These are phyloP conservation scores for Arvicanthis niloticus DNA, from an alignment of 2,113 vertebrate genomes.

Conservation along the genomic window DNA sequence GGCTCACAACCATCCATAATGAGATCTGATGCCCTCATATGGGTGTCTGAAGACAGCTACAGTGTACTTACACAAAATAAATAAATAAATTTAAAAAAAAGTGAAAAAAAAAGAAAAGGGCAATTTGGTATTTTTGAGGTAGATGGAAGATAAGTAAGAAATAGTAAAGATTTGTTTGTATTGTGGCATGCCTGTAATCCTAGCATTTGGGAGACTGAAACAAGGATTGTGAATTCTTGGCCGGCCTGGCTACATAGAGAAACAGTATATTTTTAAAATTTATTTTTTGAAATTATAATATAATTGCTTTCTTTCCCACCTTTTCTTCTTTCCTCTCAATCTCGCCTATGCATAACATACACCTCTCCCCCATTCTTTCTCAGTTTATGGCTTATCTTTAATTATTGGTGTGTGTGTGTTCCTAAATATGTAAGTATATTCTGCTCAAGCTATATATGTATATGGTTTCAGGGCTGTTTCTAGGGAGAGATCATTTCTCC, in stretches of 20 bases:
- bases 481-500: not conserved
- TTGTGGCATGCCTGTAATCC: not conserved
- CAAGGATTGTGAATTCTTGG: not conserved
- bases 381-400: not conserved
- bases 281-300: not conserved
- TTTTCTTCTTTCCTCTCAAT: not conserved
- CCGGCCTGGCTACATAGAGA: not conserved
- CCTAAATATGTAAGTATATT: not conserved
- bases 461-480: not conserved
- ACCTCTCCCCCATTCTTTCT: not conserved
- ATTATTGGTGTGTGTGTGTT: not conserved
- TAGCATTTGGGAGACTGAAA: not conserved
- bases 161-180: not conserved
- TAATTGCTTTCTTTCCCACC: not conserved
- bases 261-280: not conserved
- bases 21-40: no score
- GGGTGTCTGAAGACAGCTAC: no score
- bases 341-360: not conserved
- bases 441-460: not conserved
- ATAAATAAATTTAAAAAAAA: no score
- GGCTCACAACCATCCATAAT: no score
- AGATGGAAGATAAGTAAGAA: conserved; percentile 49
- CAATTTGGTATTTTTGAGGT: conserved; percentile 25
- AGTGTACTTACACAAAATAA: no score
- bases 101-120: no score